Evolutionary conservation across 2,888 invertebrate genomes (phyloP), one percentile per base, ranked within the genome.

Genomic region (Uropetala carovei): DNA sequence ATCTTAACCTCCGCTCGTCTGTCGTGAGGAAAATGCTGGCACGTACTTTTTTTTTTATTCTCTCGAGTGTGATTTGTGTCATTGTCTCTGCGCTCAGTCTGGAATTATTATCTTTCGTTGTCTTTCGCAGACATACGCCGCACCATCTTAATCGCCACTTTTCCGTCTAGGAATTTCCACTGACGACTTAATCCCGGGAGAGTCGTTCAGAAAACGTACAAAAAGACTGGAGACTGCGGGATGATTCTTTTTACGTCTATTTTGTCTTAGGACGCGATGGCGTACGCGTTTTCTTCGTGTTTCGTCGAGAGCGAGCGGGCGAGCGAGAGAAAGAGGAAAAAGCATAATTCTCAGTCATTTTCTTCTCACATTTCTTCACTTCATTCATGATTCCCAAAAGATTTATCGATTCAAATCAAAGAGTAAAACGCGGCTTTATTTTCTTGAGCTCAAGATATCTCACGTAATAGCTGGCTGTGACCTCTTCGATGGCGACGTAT

Each of bases 161-260:
- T 75, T 22, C 75, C 5, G n/a, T 75, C 75, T 43, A 43, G 43
- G 43, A 43, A 43, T 43, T 43, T 16, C 22, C 68, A 18, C 68
- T 68, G 75, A 75, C 75, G 75, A 75, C 27, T 75, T 75, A 75
- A 75, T 75, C 75, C 75, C 75, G 75, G 75, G 75, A 43, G 75
- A 22, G 27, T 75, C 27, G 43, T 43, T 9, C 75, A 22, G 27
- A 27, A 27, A 22, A 75, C 22, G 27, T 27, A 27, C 75, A 27
- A 75, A 75, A 75, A 75, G 27, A 27, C 75, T 27, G 75, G 22
- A 22, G 27, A 75, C 13, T 27, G 75, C 22, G 75, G 27, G 43
- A 43, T 43, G 43, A 43, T 43, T 1, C 43, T 75, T 7, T 14
- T 27, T 75, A 10, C 27, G 13, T 75, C 27, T 18, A 10, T 75